Evolutionary conservation across 2,797 vertebrate genomes (phyloP).

Genomic region (Alosa sapidissima): DNA sequence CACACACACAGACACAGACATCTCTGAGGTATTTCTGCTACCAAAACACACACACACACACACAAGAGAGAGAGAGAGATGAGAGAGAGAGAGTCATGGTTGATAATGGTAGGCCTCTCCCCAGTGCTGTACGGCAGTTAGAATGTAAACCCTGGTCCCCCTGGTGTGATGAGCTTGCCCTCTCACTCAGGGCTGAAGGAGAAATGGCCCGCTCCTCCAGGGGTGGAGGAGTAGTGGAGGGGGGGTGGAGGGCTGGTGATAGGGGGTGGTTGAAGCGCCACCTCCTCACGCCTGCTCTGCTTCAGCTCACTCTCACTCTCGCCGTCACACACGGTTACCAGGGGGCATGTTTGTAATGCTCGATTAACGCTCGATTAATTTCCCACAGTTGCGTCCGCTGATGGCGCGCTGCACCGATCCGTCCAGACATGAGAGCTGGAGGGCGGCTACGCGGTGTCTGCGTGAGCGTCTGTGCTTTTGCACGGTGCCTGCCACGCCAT

Average conservation of each 20-base stretch:
- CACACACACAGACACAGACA: not conserved
- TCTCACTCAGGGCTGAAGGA: not conserved
- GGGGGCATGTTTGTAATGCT: conserved; percentile 22
- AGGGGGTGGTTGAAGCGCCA: not conserved
- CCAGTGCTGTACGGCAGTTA: conserved; percentile 23
- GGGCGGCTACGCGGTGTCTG: not conserved
- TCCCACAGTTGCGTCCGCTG: not conserved
- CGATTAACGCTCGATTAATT: conserved; percentile 19
- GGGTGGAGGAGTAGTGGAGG: not conserved
- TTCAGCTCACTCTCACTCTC: not conserved
- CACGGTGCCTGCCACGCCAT: not conserved
- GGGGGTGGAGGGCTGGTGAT: not conserved
- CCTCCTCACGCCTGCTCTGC: not conserved
- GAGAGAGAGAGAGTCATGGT: not conserved
- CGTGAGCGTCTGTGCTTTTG: no score
- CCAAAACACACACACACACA: not conserved
- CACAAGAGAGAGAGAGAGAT: not conserved
- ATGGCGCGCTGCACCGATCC: not conserved
- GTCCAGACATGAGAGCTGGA: not conserved
- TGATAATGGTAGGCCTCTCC: not conserved
- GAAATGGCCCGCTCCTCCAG: not conserved
- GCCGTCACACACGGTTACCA: not conserved
- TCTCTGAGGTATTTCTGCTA: no score
- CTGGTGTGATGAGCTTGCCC: not conserved
- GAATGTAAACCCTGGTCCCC: conserved; percentile 34